Conservation (phyloP, 2,797 vertebrate genomes). For the Brachyrhaphis roseni region DNA sequence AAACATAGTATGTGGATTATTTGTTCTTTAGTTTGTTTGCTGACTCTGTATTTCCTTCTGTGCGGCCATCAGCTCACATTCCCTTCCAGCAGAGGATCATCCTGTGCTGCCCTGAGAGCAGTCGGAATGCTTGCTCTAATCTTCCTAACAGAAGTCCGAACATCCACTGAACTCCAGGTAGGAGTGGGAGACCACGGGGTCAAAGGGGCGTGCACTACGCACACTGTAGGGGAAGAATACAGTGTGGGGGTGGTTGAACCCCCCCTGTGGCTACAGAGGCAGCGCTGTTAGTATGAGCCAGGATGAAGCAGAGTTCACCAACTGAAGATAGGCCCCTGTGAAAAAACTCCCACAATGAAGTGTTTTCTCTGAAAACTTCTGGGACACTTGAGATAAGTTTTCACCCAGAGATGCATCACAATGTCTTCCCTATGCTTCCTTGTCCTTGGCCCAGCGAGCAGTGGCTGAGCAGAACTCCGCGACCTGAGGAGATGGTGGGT, state of each 20-base stretch:
- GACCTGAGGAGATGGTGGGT: conserved; percentile 80
- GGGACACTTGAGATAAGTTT: conserved; percentile 86
- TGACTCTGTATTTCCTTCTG: conserved; percentile 85
- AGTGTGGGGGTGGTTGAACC: conserved; percentile 26
- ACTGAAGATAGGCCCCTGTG: conserved; percentile 52
- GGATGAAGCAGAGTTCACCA: conserved; percentile 61
- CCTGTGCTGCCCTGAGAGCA: conserved; percentile 78
- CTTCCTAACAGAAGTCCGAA: conserved; percentile 53
- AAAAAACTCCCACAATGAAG: conserved; percentile 80
- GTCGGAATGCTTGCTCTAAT: conserved; percentile 38
- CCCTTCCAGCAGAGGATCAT: conserved; percentile 60
- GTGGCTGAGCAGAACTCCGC: conserved; percentile 82
- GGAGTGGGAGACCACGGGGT: conserved; percentile 15
- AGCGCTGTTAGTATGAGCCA: conserved; percentile 20
- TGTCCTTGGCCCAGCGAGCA: conserved; percentile 69
- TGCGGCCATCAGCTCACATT: conserved; percentile 84
- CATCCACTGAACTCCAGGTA: conserved; percentile 27
- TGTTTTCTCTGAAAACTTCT: conserved; percentile 95
- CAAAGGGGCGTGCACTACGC: conserved; percentile 33
- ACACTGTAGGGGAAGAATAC: conserved; percentile 20
- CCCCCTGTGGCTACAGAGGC: conserved; percentile 30
- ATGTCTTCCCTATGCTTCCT: conserved; percentile 78
- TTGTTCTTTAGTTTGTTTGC: conserved; percentile 89
- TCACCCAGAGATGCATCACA: conserved; percentile 87
- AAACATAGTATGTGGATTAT: conserved; percentile 81